phyloP scores from a whole-genome alignment of 2,797 vertebrate genomes.

The Podarcis lilfordi region DNA sequence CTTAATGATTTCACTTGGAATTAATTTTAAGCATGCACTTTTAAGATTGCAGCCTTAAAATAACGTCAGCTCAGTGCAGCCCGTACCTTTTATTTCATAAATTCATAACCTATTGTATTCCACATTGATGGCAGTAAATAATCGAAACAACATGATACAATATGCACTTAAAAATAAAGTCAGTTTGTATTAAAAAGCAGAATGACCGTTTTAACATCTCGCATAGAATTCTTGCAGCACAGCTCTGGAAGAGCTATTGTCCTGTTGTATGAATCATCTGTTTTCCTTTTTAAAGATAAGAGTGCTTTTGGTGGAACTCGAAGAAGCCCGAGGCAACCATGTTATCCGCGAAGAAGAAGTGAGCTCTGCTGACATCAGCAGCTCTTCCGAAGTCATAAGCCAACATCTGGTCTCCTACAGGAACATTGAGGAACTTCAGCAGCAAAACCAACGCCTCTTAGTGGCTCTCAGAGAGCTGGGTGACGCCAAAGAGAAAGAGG shows the following conservation, averaged over 20 bases:
- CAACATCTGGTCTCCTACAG: slow-evolving; percentile 95
- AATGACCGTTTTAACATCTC: background rate
- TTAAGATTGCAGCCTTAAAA: background rate
- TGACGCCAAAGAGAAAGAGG: slow-evolving; percentile 89
- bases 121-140: no score
- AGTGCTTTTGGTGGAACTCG: slow-evolving; percentile 93
- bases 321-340: slow-evolving; percentile 95
- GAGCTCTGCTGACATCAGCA: slow-evolving; percentile 91
- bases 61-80: background rate
- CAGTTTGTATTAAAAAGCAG: background rate
- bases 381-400: slow-evolving; percentile 94
- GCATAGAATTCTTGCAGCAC: background rate
- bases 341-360: slow-evolving; percentile 89
- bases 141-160: background rate
- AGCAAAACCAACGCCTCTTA: slow-evolving; percentile 95
- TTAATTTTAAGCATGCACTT: background rate
- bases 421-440: slow-evolving; percentile 94
- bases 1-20: background rate
- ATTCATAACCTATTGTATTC: background rate
- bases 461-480: slow-evolving; percentile 91
- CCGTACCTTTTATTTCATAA: no score
- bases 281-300: slow-evolving; percentile 82
- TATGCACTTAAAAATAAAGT: background rate
- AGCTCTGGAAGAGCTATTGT: background rate
- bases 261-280: background rate